Evolutionary conservation across 2,113 vertebrate genomes (phyloP).

Genomic region (Pleuronectes platessa): DNA sequence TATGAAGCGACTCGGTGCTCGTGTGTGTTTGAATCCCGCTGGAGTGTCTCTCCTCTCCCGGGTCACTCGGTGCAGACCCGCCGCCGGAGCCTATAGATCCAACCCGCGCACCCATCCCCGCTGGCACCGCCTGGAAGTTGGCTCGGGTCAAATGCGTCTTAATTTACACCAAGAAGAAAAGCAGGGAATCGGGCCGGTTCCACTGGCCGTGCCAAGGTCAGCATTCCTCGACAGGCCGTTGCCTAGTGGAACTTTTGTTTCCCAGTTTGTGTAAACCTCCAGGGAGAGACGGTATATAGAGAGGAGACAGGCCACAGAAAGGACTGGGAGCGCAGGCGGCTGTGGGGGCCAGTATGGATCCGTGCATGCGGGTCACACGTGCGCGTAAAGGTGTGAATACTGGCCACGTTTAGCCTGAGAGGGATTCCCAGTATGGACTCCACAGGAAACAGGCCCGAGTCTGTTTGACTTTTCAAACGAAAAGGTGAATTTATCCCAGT

Average conservation of each 20-base stretch:
- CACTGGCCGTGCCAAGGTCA: conserved; percentile 74
- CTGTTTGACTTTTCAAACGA: no score
- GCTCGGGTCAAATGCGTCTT: conserved; percentile 61
- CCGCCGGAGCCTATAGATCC: conserved; percentile 10
- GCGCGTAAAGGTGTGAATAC: neutral
- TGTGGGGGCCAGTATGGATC: neutral
- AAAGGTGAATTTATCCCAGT: no score
- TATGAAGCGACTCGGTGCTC: no score
- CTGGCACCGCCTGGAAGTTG: conserved; percentile 44
- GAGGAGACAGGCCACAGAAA: conserved; percentile 31
- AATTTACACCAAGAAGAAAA: conserved; percentile 52
- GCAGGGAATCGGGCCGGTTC: conserved; percentile 56
- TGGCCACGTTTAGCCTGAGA: no score
- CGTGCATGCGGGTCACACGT: conserved; percentile 1
- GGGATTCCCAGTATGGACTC: no score
- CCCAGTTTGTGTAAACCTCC: conserved; percentile 66
- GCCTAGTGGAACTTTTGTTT: conserved; percentile 78
- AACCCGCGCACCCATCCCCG: neutral
- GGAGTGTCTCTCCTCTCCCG: no score
- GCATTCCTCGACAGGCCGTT: conserved; percentile 78
- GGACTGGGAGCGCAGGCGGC: conserved; percentile 12
- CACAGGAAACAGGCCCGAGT: no score
- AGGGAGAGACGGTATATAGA: conserved; percentile 43
- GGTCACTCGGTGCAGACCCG: conserved; percentile 1
- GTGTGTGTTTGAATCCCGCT: no score